Percentiles rank a stretch among this genome's conserved stretches.
Evolutionary conservation across 1,140 invertebrate genomes (phyloP).

Genomic region (Helicorthomorpha holstii): DNA sequence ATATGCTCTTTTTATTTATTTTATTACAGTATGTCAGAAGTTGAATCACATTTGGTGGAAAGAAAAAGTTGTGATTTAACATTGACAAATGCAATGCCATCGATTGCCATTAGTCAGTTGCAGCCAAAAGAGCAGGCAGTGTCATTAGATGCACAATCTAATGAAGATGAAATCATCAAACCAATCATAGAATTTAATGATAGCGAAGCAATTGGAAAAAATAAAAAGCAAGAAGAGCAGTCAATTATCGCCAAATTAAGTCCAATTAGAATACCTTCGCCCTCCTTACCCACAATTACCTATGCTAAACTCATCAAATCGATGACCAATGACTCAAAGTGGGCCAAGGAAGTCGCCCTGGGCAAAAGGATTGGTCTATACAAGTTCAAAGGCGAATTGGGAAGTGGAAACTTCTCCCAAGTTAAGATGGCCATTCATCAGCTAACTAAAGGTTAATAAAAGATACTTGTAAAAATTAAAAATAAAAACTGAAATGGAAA

Average conservation of each 20-base stretch:
- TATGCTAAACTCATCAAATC: conserved; percentile 22
- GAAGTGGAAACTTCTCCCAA: conserved; percentile 74
- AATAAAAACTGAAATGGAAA: too few relatives aligned
- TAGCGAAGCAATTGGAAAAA: not conserved
- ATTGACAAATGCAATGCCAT: too few relatives aligned
- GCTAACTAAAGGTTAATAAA: conserved; percentile 68
- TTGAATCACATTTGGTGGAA: too few relatives aligned
- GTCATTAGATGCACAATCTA: not conserved
- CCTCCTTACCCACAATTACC: conserved; percentile 8
- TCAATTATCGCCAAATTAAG: not conserved
- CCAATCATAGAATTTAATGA: not conserved
- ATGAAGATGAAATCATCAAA: not conserved
- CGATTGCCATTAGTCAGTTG: too few relatives aligned
- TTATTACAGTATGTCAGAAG: too few relatives aligned
- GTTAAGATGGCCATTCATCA: conserved; percentile 71
- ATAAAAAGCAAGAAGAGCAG: not conserved
- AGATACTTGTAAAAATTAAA: too few relatives aligned
- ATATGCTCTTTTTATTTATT: too few relatives aligned
- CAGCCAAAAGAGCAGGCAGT: too few relatives aligned
- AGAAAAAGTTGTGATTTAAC: too few relatives aligned
- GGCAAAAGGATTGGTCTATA: conserved; percentile 51
- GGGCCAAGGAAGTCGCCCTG: conserved; percentile 39
- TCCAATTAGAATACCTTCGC: not conserved
- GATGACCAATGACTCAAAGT: conserved; percentile 30
- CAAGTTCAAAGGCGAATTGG: conserved; percentile 48